Evolutionary conservation across 2,797 vertebrate species (phyloP).

Genomic region (Bradypus variegatus): DNA sequence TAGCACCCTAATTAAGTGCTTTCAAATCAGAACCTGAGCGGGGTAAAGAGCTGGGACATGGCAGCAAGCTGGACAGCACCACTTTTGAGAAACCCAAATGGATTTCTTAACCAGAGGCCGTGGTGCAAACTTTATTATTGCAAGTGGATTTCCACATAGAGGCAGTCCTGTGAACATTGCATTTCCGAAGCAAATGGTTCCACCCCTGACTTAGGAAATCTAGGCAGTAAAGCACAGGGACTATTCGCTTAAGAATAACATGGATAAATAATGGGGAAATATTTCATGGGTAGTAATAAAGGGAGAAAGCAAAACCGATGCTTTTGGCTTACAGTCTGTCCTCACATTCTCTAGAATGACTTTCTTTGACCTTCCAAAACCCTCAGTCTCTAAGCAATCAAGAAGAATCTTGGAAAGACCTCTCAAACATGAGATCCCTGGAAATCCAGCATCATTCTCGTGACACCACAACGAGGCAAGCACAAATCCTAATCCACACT

Average conservation of each 20-base stretch:
- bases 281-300: neutral
- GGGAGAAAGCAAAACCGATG: neutral
- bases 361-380: neutral
- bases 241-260: neutral
- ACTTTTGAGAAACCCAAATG: neutral
- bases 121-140: too few relatives aligned
- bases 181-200: neutral
- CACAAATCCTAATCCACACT: rapidly evolving
- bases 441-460: neutral
- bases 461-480: rapidly evolving
- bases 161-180: neutral
- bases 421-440: neutral
- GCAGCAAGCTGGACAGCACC: neutral
- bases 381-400: neutral
- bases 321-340: neutral
- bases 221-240: neutral
- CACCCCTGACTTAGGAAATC: neutral
- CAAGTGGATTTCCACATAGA: neutral
- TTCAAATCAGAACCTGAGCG: constrained; percentile 36
- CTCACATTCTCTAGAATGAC: neutral
- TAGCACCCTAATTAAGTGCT: constrained; percentile 56
- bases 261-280: constrained; percentile 3
- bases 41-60: neutral
- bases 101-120: neutral
- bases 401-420: neutral